Evolutionary conservation across 2,888 invertebrate genomes (phyloP), one percentile per base, ranked within the genome.

Genomic region (Copidosoma aretas): DNA sequence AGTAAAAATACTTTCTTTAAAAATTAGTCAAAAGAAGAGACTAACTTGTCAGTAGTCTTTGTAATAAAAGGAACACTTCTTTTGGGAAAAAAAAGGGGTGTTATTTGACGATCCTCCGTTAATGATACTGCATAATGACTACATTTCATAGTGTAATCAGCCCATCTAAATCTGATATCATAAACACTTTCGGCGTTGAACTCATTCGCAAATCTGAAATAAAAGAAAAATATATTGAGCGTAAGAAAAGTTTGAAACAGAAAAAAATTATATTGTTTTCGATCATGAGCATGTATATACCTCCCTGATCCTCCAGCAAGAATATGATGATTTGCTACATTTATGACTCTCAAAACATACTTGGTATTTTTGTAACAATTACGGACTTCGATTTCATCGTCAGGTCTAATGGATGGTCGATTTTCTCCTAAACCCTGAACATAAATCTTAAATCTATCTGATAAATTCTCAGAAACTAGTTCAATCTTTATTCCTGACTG

Each of bases 121-220:
- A 73, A 63, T 43, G 56, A 32, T 53, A 76, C 58, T 1, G 74
- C 73, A 64, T 72, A 75, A 60, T 76, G 74, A 61, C 64, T 63
- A 19, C 75, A 75, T 53, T 72, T 53, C 22, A 73, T 49, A 12
- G 73, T 19, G 62, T 75, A 75, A 66, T 75, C 71, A 17, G 66
- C 21, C 51, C 53, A 61, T 22, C 60, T 52, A 58, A 75, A 76
- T 56, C 58, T 73, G 1, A 76, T 58, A 39, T 71, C 51, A 56
- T 76, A 75, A 1, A 39, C 15, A 5, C 63, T 63, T 5, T 58
- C 43, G 24, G 24, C 1, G 4, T 19, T 19, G 22, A 58, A 64
- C 14, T 24, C 1, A n/a, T 49, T 1, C 49, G 24, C 53, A 67
- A 64, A 60, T 43, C 66, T 68, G 52, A 19, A 66, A 39, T n/a